Percentiles rank a stretch among this genome's conserved stretches.
phyloP scores from a whole-genome alignment of 2,113 vertebrate genomes.

The Cairina moschata region DNA sequence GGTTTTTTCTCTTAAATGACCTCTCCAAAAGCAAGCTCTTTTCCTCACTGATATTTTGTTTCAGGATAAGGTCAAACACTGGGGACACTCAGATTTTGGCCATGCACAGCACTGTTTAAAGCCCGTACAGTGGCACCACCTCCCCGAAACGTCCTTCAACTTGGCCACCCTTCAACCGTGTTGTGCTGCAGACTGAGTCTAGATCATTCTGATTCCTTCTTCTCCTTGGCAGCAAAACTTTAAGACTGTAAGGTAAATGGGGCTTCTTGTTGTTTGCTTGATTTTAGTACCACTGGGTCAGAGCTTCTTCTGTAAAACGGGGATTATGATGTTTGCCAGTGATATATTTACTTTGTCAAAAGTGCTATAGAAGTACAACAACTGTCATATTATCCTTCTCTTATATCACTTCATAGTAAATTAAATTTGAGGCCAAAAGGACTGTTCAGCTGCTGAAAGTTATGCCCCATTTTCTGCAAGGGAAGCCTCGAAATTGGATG shows the following conservation, averaged over 20 bases:
- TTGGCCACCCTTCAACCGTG: background rate
- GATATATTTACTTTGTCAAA: background rate
- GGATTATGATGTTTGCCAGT: background rate
- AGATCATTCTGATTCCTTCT: background rate
- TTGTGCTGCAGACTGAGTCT: background rate
- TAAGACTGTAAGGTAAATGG: background rate
- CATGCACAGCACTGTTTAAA: background rate
- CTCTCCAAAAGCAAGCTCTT: background rate
- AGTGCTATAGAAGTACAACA: background rate
- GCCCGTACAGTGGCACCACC: background rate
- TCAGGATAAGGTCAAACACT: background rate
- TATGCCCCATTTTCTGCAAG: constrained; percentile 10
- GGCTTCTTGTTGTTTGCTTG: background rate
- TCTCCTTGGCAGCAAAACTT: background rate
- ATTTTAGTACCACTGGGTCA: background rate
- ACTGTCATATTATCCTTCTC: background rate
- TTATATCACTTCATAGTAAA: background rate
- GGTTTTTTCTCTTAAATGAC: background rate
- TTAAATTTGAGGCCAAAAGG: constrained; percentile 41
- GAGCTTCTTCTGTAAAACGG: background rate
- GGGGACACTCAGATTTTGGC: background rate
- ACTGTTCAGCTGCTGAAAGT: background rate
- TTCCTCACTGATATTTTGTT: background rate
- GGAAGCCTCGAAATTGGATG: constrained; percentile 25
- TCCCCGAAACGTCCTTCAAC: background rate